Evolutionary conservation across 1,140 invertebrate species (phyloP).

Genomic region (Drosophila equinoxialis): DNA sequence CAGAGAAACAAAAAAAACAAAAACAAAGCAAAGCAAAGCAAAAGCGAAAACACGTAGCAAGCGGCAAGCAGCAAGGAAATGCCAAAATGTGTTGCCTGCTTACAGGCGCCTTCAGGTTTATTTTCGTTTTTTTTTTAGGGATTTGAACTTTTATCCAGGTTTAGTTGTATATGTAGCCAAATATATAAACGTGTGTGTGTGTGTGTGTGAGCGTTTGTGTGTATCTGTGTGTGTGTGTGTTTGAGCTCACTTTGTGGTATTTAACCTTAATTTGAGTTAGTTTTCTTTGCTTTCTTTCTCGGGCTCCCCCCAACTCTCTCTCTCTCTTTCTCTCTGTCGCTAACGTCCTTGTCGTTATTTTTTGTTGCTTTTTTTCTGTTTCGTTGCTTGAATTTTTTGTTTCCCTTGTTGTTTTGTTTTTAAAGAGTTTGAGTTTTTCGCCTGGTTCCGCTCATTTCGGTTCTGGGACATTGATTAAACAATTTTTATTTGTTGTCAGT

Average conservation of each 20-base stretch:
- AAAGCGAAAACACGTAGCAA: conserved; percentile 5
- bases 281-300: conserved; percentile 37
- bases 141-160: conserved; percentile 29
- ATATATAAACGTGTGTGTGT: conserved; percentile 15
- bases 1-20: conserved; percentile 40
- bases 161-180: conserved; percentile 5
- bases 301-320: conserved; percentile 2
- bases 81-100: conserved; percentile 78
- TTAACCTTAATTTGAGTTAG: conserved; percentile 80
- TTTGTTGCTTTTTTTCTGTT: conserved; percentile 3
- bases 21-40: not conserved
- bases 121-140: not conserved
- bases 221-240: conserved; percentile 31
- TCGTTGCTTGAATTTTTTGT: conserved; percentile 24
- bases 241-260: conserved; percentile 74
- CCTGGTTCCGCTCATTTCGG: conserved; percentile 7
- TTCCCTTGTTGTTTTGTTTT: conserved; percentile 26
- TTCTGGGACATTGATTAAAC: conserved; percentile 70
- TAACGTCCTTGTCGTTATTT: conserved; percentile 60
- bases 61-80: conserved; percentile 54
- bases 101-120: conserved; percentile 60
- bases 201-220: conserved; percentile 15
- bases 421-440: conserved; percentile 51
- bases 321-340: conserved; percentile 46
- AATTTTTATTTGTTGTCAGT: conserved; percentile 42